Base-by-base conservation (phyloP, 2,888 invertebrate genomes). In the Hedya salicella region DNA sequence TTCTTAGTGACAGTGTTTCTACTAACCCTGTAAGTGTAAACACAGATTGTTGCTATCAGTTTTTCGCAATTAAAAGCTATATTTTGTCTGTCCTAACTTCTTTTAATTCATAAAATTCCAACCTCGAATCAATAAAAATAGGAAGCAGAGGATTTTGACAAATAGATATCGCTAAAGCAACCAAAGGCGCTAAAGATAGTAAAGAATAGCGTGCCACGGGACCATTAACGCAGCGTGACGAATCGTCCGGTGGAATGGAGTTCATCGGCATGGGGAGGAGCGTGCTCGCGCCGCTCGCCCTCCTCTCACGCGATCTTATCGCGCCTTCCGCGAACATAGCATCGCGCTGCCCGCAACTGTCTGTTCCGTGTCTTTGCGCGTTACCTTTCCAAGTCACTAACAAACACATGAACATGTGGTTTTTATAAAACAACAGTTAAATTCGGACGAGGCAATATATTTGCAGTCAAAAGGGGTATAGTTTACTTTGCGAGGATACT, bases 181-280 rank as follows among this genome's bases (percentile, higher is more conserved):
- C 54, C 49, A 11, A 59, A 67, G 68, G 82, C 78, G 79, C 80
- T 79, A 81, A 80, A 85, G 86, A 88, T 87, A 89, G 90, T 89
- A 85, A 85, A 89, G 88, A 86, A 86, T 91, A 76, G 92, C 92
- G 92, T 92, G 92, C 79, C 79, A 77, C 71, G 82, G 80, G 77
- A 80, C 87, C 87, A 91, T 92, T 92, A 92, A 91, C 90, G 89
- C 92, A 90, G 88, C 88, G 91, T 90, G 89, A 91, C 91, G 90
- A 88, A 89, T 89, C 82, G 87, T 86, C 89, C 88, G 75, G 82
- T 80, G 75, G 78, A 78, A 81, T 80, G 77, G 73, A 71, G 72
- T 67, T 63, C 62, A 63, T 68, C 75, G 72, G 68, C 70, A 69
- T 68, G 72, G 74, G 75, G 78, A 75, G 76, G 74, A 69, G 71